Percentiles rank a stretch among this genome's conserved stretches.
phyloP scores from a whole-genome alignment of 2,888 invertebrate genomes.

The Drosophila anceps region DNA sequence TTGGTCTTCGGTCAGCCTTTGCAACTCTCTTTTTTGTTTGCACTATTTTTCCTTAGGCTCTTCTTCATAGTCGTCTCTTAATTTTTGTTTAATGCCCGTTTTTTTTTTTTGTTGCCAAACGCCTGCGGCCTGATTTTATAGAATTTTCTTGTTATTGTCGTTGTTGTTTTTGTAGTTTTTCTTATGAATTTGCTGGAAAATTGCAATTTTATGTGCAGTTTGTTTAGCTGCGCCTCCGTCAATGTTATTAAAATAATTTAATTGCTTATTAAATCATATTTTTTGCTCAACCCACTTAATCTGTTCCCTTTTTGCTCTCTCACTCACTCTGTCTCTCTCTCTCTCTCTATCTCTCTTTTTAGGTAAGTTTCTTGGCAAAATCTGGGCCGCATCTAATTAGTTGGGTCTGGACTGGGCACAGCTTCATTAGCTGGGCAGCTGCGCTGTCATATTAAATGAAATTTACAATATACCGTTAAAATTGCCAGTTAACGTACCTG shows the following conservation, averaged over 20 bases:
- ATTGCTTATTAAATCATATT: conserved; percentile 76
- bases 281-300: conserved; percentile 24
- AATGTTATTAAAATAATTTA: conserved; percentile 74
- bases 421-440: conserved; percentile 62
- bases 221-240: conserved; percentile 49
- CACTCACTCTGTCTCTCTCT: conserved; percentile 8
- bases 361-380: conserved; percentile 66
- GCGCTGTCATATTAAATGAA: conserved; percentile 74
- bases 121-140: conserved; percentile 62
- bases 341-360: conserved; percentile 42
- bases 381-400: conserved; percentile 57
- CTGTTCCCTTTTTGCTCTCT: not conserved
- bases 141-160: conserved; percentile 51
- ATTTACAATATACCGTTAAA: conserved; percentile 78
- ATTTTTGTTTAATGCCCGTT: conserved; percentile 64
- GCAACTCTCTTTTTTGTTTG: conserved; percentile 8
- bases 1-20: not conserved
- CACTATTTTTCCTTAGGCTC: conserved; percentile 24
- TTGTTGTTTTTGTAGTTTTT: conserved; percentile 56
- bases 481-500: conserved; percentile 68
- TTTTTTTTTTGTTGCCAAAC: conserved; percentile 51
- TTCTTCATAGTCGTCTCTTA: conserved; percentile 43
- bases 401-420: conserved; percentile 37
- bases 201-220: conserved; percentile 80
- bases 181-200: conserved; percentile 78